Base-by-base conservation (phyloP, 2,888 invertebrate species). In the Trachelus troglodyta region DNA sequence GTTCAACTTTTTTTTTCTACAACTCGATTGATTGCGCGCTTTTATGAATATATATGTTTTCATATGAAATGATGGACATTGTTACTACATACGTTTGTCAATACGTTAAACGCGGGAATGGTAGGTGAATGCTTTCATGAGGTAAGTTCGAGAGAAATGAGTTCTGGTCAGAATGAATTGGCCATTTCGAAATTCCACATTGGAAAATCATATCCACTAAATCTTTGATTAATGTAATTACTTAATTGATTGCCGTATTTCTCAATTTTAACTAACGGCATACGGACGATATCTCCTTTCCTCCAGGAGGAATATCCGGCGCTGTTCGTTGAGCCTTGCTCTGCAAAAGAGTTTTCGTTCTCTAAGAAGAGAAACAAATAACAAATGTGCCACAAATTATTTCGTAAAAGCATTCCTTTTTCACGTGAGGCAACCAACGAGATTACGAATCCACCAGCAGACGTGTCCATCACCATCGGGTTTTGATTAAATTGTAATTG, bases 221-320 rank as follows among this genome's bases (percentile, higher is more conserved):
- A 85, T 81, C 80, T 85, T 81, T 84, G 82, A 83, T 82, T 84
- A 75, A 86, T 69, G 80, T 84, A 85, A 77, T 85, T 82, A 75
- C 83, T 83, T 79, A 85, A 83, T 77, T 83, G 83, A 83, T 79
- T 84, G 83, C 85, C 81, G 79, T 85, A 85, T 77, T 81, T 84
- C 81, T 83, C 83, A 56, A 85, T 83, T 76, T 75, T 78, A 69
- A 73, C 68, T 73, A 76, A 69, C 56, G 76, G 78, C 74, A 76
- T 69, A 76, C 75, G 73, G 73, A 78, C 76, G 40, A 78, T 31
- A 76, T 78, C 78, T 56, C 78, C 73, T 34, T 73, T 76, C 40
- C 73, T 83, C 81, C 81, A 79, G 78, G 82, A 81, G 69, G 81
- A 77, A 79, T 81, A 81, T 79, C 82, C 77, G 79, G 79, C 77